phyloP scores from a whole-genome alignment of 1,140 invertebrate genomes.

The Eumaeus atala region DNA sequence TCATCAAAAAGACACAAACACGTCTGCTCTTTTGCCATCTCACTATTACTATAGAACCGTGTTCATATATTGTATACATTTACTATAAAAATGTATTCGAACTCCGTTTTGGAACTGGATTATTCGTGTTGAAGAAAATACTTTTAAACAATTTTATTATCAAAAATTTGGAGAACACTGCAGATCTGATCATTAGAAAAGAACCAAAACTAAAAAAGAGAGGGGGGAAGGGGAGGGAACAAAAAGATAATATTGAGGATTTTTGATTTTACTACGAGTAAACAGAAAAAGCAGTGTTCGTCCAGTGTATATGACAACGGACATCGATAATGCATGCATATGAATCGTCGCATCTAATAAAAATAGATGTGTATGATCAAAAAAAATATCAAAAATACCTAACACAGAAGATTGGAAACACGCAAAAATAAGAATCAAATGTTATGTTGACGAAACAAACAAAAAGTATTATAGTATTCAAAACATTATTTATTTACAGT shows the following conservation, averaged over 20 bases:
- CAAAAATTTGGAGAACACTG: conserved; percentile 5
- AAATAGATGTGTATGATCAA: conserved; percentile 6
- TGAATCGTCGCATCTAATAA: background rate
- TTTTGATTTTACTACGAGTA: conserved; percentile 4
- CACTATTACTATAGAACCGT: no score
- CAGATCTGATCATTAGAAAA: background rate
- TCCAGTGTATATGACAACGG: conserved; percentile 6
- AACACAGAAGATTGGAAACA: background rate
- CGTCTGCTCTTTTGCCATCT: no score
- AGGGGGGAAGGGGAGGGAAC: no score
- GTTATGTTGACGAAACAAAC: conserved; percentile 2
- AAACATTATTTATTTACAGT: no score
- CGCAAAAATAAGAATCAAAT: conserved; percentile 1
- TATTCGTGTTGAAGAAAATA: no score
- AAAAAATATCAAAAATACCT: conserved; percentile 8
- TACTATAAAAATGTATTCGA: no score
- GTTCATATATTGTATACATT: no score
- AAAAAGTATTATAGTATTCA: no score
- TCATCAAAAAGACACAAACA: no score
- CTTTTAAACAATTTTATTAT: no score
- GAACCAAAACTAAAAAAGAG: conserved; percentile 10
- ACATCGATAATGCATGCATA: background rate
- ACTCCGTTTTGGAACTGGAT: no score
- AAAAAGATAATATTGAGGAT: background rate
- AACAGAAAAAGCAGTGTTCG: conserved; percentile 8